phyloP scores from a whole-genome alignment of 2,797 vertebrate genomes.

The Esox lucius region DNA sequence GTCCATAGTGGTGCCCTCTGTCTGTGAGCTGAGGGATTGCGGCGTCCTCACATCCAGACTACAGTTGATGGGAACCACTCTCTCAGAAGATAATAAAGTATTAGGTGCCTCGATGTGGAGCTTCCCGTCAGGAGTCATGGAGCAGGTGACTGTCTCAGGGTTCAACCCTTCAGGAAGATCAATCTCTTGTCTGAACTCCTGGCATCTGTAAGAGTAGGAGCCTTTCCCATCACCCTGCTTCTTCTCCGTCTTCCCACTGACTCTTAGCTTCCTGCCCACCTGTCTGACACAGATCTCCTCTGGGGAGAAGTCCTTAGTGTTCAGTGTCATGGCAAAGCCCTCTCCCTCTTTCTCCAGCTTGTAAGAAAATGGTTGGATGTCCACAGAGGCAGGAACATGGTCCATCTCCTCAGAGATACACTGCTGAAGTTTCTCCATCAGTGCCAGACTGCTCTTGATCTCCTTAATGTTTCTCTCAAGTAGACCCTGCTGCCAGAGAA shows the following conservation, averaged over 20 bases:
- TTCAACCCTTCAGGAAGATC: slow-evolving; percentile 76
- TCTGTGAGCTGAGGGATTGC: neutral
- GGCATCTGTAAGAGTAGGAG: slow-evolving; percentile 78
- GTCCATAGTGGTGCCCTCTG: neutral
- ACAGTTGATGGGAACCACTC: slow-evolving; percentile 71
- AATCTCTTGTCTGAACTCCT: slow-evolving; percentile 83
- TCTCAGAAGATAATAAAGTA: slow-evolving; percentile 48
- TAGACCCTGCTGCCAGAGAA: slow-evolving; percentile 57
- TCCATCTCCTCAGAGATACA: no score
- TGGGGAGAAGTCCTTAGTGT: slow-evolving; percentile 72
- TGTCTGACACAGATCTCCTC: slow-evolving; percentile 71
- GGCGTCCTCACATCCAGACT: slow-evolving; percentile 13
- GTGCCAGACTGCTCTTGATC: no score
- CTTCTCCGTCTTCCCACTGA: slow-evolving; percentile 72
- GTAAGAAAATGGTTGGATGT: no score
- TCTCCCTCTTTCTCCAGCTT: slow-evolving; percentile 16
- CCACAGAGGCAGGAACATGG: no score
- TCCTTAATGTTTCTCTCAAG: no score
- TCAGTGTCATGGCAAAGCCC: slow-evolving; percentile 62
- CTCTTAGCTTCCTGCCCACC: slow-evolving; percentile 71
- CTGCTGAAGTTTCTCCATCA: no score
- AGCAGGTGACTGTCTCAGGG: slow-evolving; percentile 74
- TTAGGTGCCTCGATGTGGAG: slow-evolving; percentile 76
- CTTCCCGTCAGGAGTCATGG: slow-evolving; percentile 71
- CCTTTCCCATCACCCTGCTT: slow-evolving; percentile 70